Evolutionary conservation across 2,113 vertebrate genomes (phyloP), one percentile per base, ranked within the genome.

Genomic region (Scortum barcoo): DNA sequence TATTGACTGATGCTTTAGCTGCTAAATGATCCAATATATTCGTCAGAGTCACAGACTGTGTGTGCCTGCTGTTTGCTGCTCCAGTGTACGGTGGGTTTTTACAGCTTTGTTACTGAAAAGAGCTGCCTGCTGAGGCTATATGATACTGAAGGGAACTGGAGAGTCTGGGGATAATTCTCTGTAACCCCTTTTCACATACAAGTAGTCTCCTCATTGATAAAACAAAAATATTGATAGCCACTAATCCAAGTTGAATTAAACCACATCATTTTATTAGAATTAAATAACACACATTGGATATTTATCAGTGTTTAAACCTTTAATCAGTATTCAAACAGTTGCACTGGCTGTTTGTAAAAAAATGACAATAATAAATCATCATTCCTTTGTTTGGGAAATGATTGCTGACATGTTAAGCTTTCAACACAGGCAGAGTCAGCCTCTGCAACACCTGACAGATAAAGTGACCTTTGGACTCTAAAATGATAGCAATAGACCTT

Each of bases 401-500:
- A 19, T 24, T 57, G 22, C 10, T 53, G 66, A 42, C 24, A 70
- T 61, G 75, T 74, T 22, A 54, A 50, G 42, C 50, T 68, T 57
- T 75, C 16, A 50, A 58, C 36, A 46, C 36, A 40, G 24, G 3
- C 46, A 33, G 19, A 58, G n/a, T 19, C 14, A 72, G n/a, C 8
- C 28, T 61, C 2, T 46, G 33, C 33, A 36, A 36, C 46, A 10
- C 69, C 24, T 51, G 51, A 42, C 36, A 20, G n/a, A 70, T 7
- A 62, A 16, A 46, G 3, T 46, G 22, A 62, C 8, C 14, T 62
- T 17, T 16, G 38, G 38, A 26, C 16, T 22, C 33, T 53, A 42
- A n/a, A 38, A n/a, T n/a, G 14, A 66, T 0, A 46, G 20, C 44
- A 22, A 36, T 36, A 36, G 33, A 36, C 33, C 33, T 36, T 36